Evolutionary conservation across 1,140 invertebrate genomes (phyloP), one percentile per base, ranked within the genome.

Genomic region (Lutraria rhynchaena): DNA sequence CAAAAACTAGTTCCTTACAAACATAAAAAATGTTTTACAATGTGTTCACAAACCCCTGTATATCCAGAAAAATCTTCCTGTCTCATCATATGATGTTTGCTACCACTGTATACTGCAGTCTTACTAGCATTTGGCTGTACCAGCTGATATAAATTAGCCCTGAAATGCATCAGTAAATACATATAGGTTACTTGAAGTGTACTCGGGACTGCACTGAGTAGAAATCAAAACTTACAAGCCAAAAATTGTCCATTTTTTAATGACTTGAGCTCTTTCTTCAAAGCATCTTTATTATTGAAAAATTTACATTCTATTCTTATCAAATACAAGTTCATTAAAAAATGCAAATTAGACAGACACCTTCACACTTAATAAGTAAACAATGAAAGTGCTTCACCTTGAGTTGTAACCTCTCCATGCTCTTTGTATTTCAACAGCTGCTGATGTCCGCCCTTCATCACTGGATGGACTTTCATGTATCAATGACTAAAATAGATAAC

Each of bases 351-450:
- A 7, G 35, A 60, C 3, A 24, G 27, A 9, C 27, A 11, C 17
- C 7, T 13, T 58, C 9, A 58, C 41, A 5, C 0, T 37, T 35
- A 61, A 61, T 33, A n/a, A 63, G 1, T 33, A 46, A 17, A 7
- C n/a, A 46, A 19, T 55, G n/a, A 11, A 13, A 17, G 33, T 53
- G 19, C 22, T 60, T 33, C 65, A 88, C 88, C 88, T 85, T 60
- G 60, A 31, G 41, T 51, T 53, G 67, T 88, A 87, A 29, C 88
- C 88, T 74, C 88, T 82, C 76, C 76, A 87, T 22, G n/a, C 22
- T 71, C 88, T 84, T 73, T 89, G 88, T 81, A 89, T 89, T 81
- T 89, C 88, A 73, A 89, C 86, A 29, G 87, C 87, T 46, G 88
- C 88, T 60, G 84, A 83, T 49, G 41, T 83, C 60, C 63, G 49